Conservation (phyloP, 2,888 invertebrate species). For the Napeogenes sylphis region DNA sequence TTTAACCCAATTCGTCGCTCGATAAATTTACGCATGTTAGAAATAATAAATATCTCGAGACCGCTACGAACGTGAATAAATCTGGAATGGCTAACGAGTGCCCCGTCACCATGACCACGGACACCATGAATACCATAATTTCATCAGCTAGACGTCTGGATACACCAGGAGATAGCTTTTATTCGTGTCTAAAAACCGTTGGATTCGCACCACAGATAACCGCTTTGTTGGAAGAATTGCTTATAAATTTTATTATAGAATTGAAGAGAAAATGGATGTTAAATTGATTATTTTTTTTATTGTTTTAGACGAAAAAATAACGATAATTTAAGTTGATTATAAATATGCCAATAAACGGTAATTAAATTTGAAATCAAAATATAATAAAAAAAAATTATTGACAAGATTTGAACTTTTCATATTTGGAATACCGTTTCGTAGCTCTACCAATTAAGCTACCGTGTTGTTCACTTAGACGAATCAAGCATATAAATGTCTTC, state of each 20-base stretch:
- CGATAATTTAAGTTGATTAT: too few relatives aligned
- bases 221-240: neutral
- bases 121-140: slow-evolving; percentile 26
- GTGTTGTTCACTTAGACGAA: too few relatives aligned
- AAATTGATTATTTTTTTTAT: too few relatives aligned
- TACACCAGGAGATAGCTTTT: slow-evolving; percentile 16
- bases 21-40: slow-evolving; percentile 18
- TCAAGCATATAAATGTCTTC: too few relatives aligned
- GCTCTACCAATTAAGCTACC: too few relatives aligned
- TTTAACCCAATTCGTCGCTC: slow-evolving; percentile 1
- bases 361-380: too few relatives aligned
- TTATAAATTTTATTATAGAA: neutral
- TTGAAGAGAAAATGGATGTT: too few relatives aligned
- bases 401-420: too few relatives aligned
- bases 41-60: slow-evolving; percentile 51
- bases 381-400: too few relatives aligned
- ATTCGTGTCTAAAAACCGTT: slow-evolving; percentile 7
- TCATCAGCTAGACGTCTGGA: slow-evolving; percentile 19
- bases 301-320: too few relatives aligned
- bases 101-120: slow-evolving; percentile 24
- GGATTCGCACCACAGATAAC: neutral
- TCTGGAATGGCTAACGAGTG: slow-evolving; percentile 28
- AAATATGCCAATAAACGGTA: too few relatives aligned
- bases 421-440: too few relatives aligned
- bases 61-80: slow-evolving; percentile 37